Percentiles rank a stretch among this genome's conserved stretches.
These are phyloP conservation scores for Penaeus monodon DNA, from an alignment of 2,888 invertebrate genomes.

Conservation along the genomic window DNA sequence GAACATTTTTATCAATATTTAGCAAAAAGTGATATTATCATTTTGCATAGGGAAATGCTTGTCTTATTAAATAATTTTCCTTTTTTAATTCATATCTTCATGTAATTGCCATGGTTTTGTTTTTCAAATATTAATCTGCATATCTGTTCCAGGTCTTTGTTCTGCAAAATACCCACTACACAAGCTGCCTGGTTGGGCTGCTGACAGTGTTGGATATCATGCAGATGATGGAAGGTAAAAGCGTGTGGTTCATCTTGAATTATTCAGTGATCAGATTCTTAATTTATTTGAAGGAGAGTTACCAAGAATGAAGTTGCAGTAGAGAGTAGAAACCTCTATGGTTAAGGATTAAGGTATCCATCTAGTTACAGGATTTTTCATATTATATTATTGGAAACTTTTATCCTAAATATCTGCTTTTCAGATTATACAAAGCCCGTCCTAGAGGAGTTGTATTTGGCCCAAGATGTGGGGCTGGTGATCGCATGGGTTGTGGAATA, in stretches of 20 bases:
- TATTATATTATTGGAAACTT: background rate
- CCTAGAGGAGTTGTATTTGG: slow-evolving; percentile 70
- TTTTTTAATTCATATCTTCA: no score
- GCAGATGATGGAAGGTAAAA: slow-evolving; percentile 71
- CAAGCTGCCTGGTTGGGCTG: slow-evolving; percentile 70
- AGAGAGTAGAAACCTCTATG: no score
- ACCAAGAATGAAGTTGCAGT: no score
- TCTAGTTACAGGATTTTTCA: no score
- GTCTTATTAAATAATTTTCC: no score
- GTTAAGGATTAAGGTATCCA: no score
- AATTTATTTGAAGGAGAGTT: no score
- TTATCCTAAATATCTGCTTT: background rate
- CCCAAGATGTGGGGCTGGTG: slow-evolving; percentile 69
- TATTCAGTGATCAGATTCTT: no score
- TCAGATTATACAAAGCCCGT: slow-evolving; percentile 69
- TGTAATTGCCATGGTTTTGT: no score
- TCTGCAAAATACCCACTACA: slow-evolving; percentile 70
- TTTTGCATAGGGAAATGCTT: no score
- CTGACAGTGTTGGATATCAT: slow-evolving; percentile 71
- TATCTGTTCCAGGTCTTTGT: slow-evolving; percentile 58
- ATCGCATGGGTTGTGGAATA: slow-evolving; percentile 71
- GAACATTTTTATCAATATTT: no score
- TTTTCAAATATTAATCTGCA: background rate
- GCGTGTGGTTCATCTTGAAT: background rate
- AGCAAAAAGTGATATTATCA: no score